Percentiles rank a stretch among this genome's conserved stretches.
Conservation (phyloP, 2,888 invertebrate species). For the Acanthosoma haemorrhoidale region DNA sequence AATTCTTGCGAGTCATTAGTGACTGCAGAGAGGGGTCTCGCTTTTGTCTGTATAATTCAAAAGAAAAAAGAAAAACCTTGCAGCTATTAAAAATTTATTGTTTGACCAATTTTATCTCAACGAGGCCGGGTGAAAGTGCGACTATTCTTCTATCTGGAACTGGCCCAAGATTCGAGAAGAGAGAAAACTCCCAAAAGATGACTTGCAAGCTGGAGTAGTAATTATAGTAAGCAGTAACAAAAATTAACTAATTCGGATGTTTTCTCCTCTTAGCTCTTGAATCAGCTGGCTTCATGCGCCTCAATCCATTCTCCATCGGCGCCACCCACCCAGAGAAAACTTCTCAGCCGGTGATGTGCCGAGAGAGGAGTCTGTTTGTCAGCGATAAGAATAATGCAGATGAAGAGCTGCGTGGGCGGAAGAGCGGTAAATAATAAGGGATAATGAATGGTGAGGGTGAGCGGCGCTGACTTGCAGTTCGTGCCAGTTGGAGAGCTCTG, state of each 20-base stretch:
- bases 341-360: background rate
- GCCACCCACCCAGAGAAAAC: too few relatives aligned
- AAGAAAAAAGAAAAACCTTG: too few relatives aligned
- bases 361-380: background rate
- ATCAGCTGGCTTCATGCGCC: background rate
- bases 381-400: background rate
- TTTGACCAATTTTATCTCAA: too few relatives aligned
- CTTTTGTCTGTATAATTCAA: too few relatives aligned
- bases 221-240: too few relatives aligned
- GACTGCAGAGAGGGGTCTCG: too few relatives aligned
- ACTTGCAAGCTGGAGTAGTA: background rate
- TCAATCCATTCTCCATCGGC: background rate
- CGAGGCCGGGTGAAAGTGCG: too few relatives aligned
- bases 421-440: conserved; percentile 7
- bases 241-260: background rate
- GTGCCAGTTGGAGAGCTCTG: conserved; percentile 6
- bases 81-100: too few relatives aligned
- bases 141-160: too few relatives aligned
- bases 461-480: background rate
- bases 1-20: too few relatives aligned
- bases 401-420: background rate
- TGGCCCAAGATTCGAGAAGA: too few relatives aligned
- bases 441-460: background rate
- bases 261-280: background rate
- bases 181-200: background rate